Percentiles rank a stretch among this genome's conserved stretches.
phyloP scores from a whole-genome alignment of 1,140 invertebrate species.

The Psilanteris sp. region DNA sequence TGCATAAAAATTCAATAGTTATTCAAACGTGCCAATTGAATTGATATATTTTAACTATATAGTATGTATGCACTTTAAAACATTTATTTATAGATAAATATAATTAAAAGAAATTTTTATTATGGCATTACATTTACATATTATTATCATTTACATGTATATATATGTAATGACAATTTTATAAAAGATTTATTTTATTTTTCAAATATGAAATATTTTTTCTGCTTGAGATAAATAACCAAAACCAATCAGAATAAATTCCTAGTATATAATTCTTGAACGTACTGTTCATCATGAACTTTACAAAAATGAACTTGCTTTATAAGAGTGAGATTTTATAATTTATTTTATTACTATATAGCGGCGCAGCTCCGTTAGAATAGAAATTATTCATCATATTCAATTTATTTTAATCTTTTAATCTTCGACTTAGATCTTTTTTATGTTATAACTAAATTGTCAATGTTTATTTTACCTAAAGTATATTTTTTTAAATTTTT shows the following conservation, averaged over 20 bases:
- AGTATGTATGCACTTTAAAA: too few species aligned
- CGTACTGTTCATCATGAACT: not conserved
- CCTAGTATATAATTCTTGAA: not conserved
- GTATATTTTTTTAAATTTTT: not conserved
- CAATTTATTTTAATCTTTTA: constrained; percentile 4
- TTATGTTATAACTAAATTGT: not conserved
- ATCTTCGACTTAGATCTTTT: too few species aligned
- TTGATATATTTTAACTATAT: too few species aligned
- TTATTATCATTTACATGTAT: too few species aligned
- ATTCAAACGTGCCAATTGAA: too few species aligned
- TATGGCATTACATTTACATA: too few species aligned
- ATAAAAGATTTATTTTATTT: too few species aligned
- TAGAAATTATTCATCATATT: constrained; percentile 8
- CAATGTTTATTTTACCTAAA: not conserved
- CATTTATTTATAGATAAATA: too few species aligned
- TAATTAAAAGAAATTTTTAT: too few species aligned
- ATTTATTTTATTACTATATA: constrained; percentile 8
- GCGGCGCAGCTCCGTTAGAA: constrained; percentile 15
- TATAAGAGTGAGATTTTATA: constrained; percentile 15
- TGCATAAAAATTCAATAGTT: too few species aligned
- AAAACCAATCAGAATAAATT: constrained; percentile 10
- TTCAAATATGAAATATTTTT: too few species aligned
- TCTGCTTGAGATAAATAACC: not conserved
- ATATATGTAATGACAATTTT: too few species aligned
- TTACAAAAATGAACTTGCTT: constrained; percentile 8